A percentile compares a stretch with the other conserved stretches of the same genome.
These are phyloP conservation scores for Elephantulus edwardii DNA, from an alignment of 2,113 vertebrate species.

Conservation along the genomic window DNA sequence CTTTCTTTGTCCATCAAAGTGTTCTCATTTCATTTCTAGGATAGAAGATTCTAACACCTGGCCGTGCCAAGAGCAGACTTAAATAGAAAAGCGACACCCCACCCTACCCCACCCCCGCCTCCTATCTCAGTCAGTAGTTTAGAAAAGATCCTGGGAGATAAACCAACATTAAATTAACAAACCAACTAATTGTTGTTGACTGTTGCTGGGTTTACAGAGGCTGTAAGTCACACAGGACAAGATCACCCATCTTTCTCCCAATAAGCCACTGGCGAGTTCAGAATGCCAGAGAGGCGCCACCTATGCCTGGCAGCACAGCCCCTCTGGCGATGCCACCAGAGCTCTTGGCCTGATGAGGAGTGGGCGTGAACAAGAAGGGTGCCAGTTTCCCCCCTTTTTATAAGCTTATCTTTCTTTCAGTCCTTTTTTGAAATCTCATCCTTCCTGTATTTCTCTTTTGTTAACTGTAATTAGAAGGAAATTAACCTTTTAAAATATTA, in stretches of 20 bases:
- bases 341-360: background rate
- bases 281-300: too few species aligned
- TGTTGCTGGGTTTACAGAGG: too few species aligned
- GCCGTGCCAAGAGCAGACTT: constrained; percentile 43
- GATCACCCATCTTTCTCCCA: too few species aligned
- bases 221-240: too few species aligned
- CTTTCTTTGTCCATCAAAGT: constrained; percentile 46
- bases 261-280: too few species aligned
- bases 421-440: background rate
- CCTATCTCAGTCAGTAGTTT: background rate
- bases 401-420: constrained; percentile 43
- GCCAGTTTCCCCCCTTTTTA: background rate
- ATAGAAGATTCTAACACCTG: constrained; percentile 26
- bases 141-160: background rate
- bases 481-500: constrained; percentile 2
- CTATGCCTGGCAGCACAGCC: too few species aligned
- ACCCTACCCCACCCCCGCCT: too few species aligned
- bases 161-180: background rate
- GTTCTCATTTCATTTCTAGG: constrained; percentile 30
- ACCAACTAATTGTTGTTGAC: too few species aligned
- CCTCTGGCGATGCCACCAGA: too few species aligned
- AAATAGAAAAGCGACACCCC: background rate
- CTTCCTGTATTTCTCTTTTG: background rate
- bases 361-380: background rate
- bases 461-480: constrained; percentile 4